Evolutionary conservation across 2,888 invertebrate genomes (phyloP).

Genomic region (Eledone cirrhosa): DNA sequence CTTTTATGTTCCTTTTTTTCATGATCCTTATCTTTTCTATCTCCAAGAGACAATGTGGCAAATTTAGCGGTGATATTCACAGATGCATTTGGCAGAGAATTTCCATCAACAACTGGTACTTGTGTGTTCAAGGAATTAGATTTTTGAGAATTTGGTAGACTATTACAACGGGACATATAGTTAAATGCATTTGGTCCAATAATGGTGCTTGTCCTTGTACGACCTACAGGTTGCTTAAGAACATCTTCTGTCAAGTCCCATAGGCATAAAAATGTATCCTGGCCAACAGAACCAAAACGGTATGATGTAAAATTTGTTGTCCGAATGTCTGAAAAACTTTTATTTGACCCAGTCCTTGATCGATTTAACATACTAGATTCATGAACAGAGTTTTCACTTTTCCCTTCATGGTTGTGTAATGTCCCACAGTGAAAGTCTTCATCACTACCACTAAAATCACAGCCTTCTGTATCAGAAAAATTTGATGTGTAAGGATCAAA

Average conservation of each 20-base stretch:
- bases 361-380: slow-evolving; percentile 31
- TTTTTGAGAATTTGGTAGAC: slow-evolving; percentile 51
- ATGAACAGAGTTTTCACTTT: slow-evolving; percentile 24
- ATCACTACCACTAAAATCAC: slow-evolving; percentile 69
- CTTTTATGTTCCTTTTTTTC: slow-evolving; percentile 74
- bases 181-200: slow-evolving; percentile 45
- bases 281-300: slow-evolving; percentile 91
- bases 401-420: slow-evolving; percentile 27
- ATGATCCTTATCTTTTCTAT: slow-evolving; percentile 59
- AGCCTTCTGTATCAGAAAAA: slow-evolving; percentile 67
- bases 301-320: slow-evolving; percentile 72
- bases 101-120: slow-evolving; percentile 50
- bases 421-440: slow-evolving; percentile 47
- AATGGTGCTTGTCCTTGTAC: slow-evolving; percentile 64
- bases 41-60: slow-evolving; percentile 64
- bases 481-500: slow-evolving; percentile 75
- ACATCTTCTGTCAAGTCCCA: slow-evolving; percentile 99
- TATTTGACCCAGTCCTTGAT: slow-evolving; percentile 37
- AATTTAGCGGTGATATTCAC: slow-evolving; percentile 60
- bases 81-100: slow-evolving; percentile 51
- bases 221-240: slow-evolving; percentile 75
- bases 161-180: slow-evolving; percentile 53
- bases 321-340: slow-evolving; percentile 42
- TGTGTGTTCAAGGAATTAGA: slow-evolving; percentile 51
- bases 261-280: slow-evolving; percentile 96